Percentiles rank a stretch among this genome's conserved stretches.
phyloP scores from a whole-genome alignment of 2,888 invertebrate species.

The Sisyra terminalis region DNA sequence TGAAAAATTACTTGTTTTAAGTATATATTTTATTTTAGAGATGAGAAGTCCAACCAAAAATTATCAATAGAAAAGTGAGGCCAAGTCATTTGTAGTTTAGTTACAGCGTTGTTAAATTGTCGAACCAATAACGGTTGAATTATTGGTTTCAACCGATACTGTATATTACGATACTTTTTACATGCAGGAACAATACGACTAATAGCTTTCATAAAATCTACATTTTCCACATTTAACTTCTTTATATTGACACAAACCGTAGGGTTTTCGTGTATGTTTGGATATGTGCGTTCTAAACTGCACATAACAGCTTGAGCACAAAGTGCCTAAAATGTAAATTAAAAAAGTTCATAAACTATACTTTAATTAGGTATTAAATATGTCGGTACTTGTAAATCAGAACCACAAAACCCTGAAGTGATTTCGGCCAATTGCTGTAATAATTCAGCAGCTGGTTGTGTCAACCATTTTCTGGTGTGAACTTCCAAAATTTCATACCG shows the following conservation, averaged over 20 bases:
- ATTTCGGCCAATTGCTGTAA: conserved; percentile 39
- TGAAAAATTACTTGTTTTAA: conserved; percentile 12
- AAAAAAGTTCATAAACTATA: background rate
- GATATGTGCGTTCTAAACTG: conserved; percentile 61
- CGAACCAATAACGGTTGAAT: conserved; percentile 21
- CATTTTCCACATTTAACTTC: conserved; percentile 18
- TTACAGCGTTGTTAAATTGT: conserved; percentile 15
- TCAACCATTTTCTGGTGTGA: conserved; percentile 41
- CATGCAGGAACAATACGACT: conserved; percentile 20
- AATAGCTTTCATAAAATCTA: conserved; percentile 22
- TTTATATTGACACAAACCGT: conserved; percentile 1
- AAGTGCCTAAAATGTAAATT: conserved; percentile 32
- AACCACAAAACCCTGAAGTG: conserved; percentile 59
- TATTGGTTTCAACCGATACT: conserved; percentile 19
- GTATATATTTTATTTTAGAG: background rate
- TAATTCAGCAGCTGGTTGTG: conserved; percentile 30
- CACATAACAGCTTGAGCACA: conserved; percentile 69
- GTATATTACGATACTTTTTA: conserved; percentile 18
- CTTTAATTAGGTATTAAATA: background rate
- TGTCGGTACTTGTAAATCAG: conserved; percentile 47
- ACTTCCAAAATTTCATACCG: conserved; percentile 52
- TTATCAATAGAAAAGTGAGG: conserved; percentile 22
- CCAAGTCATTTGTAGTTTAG: conserved; percentile 16
- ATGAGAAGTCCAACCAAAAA: conserved; percentile 16
- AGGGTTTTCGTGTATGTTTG: conserved; percentile 26